phyloP scores from a whole-genome alignment of 2,888 invertebrate genomes.

The Cyaniris semiargus region DNA sequence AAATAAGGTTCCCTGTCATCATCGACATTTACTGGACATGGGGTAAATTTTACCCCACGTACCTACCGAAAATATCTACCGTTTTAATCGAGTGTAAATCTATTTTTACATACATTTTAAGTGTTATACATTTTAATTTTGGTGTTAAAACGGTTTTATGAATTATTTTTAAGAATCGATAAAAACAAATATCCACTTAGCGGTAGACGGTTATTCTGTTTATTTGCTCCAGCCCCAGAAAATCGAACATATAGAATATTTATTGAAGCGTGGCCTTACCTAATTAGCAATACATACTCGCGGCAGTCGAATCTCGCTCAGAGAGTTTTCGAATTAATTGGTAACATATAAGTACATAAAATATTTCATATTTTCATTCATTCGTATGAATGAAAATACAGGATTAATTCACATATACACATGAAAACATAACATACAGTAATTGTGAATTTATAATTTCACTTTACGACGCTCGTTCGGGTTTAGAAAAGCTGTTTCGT shows the following conservation, averaged over 20 bases:
- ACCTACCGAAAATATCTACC: too few relatives aligned
- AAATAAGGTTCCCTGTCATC: slow-evolving; percentile 9
- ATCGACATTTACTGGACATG: not conserved
- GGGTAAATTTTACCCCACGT: slow-evolving; percentile 17
- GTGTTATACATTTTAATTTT: too few relatives aligned
- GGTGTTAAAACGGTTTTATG: not conserved
- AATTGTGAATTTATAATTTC: not conserved
- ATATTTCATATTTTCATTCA: slow-evolving; percentile 18
- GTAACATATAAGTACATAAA: slow-evolving; percentile 4
- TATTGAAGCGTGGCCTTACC: slow-evolving; percentile 21
- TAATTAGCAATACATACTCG: slow-evolving; percentile 25
- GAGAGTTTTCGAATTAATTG: slow-evolving; percentile 26
- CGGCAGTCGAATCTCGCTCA: not conserved
- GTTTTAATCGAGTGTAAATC: too few relatives aligned
- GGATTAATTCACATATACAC: not conserved
- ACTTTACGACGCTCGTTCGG: not conserved
- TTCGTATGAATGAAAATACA: slow-evolving; percentile 2
- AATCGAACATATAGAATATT: not conserved
- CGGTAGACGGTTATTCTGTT: not conserved
- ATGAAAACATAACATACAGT: not conserved
- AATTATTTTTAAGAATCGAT: not conserved
- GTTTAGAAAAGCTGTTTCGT: not conserved
- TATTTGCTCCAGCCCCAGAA: not conserved
- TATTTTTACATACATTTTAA: too few relatives aligned
- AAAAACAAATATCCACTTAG: not conserved